These are phyloP conservation scores for Cryptosula pallasiana DNA, from an alignment of 2,888 invertebrate species.

Conservation along the genomic window DNA sequence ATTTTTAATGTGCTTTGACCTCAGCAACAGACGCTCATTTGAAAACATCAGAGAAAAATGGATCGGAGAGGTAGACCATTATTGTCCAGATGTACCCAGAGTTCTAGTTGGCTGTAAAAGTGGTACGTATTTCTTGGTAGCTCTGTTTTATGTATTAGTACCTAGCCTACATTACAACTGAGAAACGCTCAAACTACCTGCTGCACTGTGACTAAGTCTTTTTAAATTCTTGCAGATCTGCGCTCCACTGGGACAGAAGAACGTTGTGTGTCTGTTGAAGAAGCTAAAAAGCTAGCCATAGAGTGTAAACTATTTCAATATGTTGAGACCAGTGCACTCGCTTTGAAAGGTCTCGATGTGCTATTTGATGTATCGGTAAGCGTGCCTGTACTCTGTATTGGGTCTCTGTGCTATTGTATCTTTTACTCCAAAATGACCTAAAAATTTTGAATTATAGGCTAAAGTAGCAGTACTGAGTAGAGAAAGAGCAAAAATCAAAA, in stretches of 20 bases:
- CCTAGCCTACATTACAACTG: neutral
- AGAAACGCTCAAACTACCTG: no score
- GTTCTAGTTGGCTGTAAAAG: constrained; percentile 38
- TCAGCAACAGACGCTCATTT: constrained; percentile 34
- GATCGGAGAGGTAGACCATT: constrained; percentile 37
- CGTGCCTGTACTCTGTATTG: no score
- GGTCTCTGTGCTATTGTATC: no score
- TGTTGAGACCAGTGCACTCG: constrained; percentile 40
- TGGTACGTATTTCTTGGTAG: constrained; percentile 28
- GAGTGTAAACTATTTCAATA: constrained; percentile 31
- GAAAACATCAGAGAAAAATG: constrained; percentile 39
- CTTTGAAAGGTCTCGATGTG: constrained; percentile 33
- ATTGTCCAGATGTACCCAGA: constrained; percentile 33
- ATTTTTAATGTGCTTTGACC: constrained; percentile 37
- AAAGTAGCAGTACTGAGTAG: constrained; percentile 15
- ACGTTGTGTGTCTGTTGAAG: neutral
- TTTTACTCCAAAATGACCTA: neutral
- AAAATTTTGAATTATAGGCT: constrained; percentile 1
- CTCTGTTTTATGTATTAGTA: neutral
- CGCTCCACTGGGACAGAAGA: neutral
- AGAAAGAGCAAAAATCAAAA: constrained; percentile 25
- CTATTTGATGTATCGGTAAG: constrained; percentile 41
- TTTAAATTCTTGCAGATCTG: neutral
- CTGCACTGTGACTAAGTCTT: neutral
- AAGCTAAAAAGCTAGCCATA: constrained; percentile 31